phyloP scores from a whole-genome alignment of 53 echinoderm and acorn worm species.

The Glandiceps talaboti region DNA sequence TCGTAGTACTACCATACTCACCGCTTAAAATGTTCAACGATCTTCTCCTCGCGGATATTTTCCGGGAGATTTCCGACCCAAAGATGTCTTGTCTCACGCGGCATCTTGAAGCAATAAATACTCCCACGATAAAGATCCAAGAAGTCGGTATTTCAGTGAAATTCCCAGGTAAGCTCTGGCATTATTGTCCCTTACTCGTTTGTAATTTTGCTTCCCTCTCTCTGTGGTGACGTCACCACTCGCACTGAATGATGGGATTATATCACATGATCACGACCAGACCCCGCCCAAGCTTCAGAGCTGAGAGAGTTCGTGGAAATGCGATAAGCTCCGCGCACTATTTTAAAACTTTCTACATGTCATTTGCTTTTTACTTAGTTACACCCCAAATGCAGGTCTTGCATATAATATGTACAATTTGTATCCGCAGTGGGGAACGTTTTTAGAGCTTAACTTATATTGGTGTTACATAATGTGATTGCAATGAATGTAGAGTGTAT shows the following conservation, averaged over 20 bases:
- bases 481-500: too few relatives aligned
- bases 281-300: too few relatives aligned
- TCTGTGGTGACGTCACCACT: not conserved
- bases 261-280: not conserved
- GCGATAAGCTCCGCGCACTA: too few relatives aligned
- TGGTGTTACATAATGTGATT: too few relatives aligned
- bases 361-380: too few relatives aligned
- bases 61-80: slow-evolving; percentile 99
- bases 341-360: too few relatives aligned
- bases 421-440: too few relatives aligned
- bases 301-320: too few relatives aligned
- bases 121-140: not conserved
- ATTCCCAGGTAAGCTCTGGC: not conserved
- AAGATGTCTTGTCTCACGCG: slow-evolving; percentile 99
- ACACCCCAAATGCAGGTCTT: too few relatives aligned
- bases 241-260: not conserved
- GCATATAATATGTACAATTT: too few relatives aligned
- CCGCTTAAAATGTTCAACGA: slow-evolving; percentile 98
- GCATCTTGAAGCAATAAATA: slow-evolving; percentile 33
- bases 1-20: too few relatives aligned
- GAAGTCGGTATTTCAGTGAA: not conserved
- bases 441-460: too few relatives aligned
- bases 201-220: not conserved
- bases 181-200: not conserved
- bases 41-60: slow-evolving; percentile 99